Conservation (phyloP, 1,140 invertebrate genomes). For the Leptestheria dahalacensis region DNA sequence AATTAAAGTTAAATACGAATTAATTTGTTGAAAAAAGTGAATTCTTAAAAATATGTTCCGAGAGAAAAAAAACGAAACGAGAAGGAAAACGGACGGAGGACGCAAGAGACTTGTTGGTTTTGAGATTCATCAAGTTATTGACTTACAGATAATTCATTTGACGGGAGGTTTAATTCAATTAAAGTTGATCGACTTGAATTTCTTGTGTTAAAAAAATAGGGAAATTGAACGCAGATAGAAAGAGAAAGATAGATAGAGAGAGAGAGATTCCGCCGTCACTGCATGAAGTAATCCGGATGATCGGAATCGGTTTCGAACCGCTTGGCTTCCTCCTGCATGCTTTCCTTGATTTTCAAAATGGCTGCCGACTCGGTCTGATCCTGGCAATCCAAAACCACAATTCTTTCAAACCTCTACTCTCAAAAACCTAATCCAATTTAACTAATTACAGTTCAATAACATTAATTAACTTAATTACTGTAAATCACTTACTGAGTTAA, state of each 20-base stretch:
- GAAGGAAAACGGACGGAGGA: background rate
- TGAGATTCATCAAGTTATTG: background rate
- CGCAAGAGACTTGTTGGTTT: background rate
- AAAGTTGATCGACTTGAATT: background rate
- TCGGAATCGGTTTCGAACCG: constrained; percentile 97
- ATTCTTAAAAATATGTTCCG: too few species aligned
- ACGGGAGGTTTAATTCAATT: background rate
- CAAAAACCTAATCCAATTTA: too few species aligned
- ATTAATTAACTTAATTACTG: too few species aligned
- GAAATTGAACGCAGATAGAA: background rate
- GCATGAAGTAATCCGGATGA: constrained; percentile 91
- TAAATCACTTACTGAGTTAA: too few species aligned
- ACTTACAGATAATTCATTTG: background rate
- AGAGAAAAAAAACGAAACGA: background rate
- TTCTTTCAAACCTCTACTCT: background rate
- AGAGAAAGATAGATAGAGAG: background rate
- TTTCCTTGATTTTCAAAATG: constrained; percentile 98
- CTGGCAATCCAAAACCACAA: constrained; percentile 36
- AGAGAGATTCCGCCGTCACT: constrained; percentile 41
- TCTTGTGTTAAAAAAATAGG: background rate
- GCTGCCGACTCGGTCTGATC: constrained; percentile 96
- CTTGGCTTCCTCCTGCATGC: constrained; percentile 99
- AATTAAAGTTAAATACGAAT: too few species aligned
- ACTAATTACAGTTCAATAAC: too few species aligned
- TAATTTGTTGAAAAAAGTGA: too few species aligned